Evolutionary conservation across 2,797 vertebrate species (phyloP).

Genomic region (Amphiprion clarkii): DNA sequence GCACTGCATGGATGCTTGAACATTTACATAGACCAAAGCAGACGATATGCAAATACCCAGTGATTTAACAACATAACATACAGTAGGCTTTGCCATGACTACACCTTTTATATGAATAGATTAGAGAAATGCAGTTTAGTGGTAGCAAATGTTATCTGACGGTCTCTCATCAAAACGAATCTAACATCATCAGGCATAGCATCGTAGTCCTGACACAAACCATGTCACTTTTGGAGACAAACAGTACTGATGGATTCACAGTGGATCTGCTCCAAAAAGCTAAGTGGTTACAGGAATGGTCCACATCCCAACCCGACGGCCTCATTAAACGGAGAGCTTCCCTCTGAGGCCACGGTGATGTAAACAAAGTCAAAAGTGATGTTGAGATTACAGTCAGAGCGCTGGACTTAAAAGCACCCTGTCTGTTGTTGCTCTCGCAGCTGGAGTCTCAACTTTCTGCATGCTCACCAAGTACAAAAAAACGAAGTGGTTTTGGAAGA

Average conservation of each 20-base stretch:
- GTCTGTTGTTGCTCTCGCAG: constrained; percentile 23
- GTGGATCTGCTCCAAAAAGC: constrained; percentile 65
- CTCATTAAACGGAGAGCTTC: constrained; percentile 54
- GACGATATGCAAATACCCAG: constrained; percentile 44
- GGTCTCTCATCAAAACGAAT: constrained; percentile 12
- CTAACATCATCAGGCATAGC: constrained; percentile 11
- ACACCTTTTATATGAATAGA: constrained; percentile 36
- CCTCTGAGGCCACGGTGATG: constrained; percentile 58
- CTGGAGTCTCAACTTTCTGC: constrained; percentile 31
- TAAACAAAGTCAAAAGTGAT: constrained; percentile 66
- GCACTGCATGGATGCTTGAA: constrained; percentile 31
- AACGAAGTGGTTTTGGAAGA: constrained; percentile 12
- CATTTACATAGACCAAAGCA: constrained; percentile 38
- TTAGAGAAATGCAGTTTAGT: constrained; percentile 22
- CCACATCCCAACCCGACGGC: constrained; percentile 51
- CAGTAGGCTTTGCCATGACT: constrained; percentile 35
- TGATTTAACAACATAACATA: constrained; percentile 40
- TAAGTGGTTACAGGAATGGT: constrained; percentile 75
- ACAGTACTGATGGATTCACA: constrained; percentile 45
- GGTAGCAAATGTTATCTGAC: constrained; percentile 25
- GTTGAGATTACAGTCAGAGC: constrained; percentile 52
- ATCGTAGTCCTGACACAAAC: constrained; percentile 9
- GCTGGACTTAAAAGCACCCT: constrained; percentile 40
- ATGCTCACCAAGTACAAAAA: background rate
- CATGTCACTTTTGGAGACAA: constrained; percentile 36